A percentile compares a stretch with the other conserved stretches of the same genome.
Evolutionary conservation across 2,113 vertebrate genomes (phyloP).

Genomic region (Terrapene triunguis): DNA sequence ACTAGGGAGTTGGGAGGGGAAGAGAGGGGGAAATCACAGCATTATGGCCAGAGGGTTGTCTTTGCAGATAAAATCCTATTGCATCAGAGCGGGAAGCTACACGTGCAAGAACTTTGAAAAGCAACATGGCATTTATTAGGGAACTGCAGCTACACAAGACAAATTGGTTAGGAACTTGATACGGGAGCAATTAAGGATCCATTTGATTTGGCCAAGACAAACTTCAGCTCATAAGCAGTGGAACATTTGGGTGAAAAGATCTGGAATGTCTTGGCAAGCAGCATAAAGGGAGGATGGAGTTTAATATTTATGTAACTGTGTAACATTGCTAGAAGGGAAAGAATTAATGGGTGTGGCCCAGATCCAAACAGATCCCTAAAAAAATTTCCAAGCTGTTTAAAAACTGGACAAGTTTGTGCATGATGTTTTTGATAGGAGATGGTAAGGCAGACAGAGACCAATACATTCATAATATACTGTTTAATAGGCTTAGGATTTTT

Average conservation of each 20-base stretch:
- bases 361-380: not conserved
- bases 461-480: not conserved
- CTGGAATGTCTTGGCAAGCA: not conserved
- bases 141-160: accelerated
- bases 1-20: accelerated
- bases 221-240: accelerated
- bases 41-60: accelerated
- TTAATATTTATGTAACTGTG: not conserved
- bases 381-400: not conserved
- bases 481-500: no score
- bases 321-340: not conserved
- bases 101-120: not conserved
- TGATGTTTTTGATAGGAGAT: not conserved
- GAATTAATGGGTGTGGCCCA: not conserved
- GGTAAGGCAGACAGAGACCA: not conserved
- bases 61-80: accelerated
- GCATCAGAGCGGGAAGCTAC: not conserved
- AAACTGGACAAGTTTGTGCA: not conserved
- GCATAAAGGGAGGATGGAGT: accelerated
- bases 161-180: not conserved
- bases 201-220: accelerated
- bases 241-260: accelerated
- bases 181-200: accelerated
- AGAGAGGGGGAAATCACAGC: not conserved
- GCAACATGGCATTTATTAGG: not conserved